Evolutionary conservation across 2,113 vertebrate genomes (phyloP).

Genomic region (Tychaedon coryphoeus): DNA sequence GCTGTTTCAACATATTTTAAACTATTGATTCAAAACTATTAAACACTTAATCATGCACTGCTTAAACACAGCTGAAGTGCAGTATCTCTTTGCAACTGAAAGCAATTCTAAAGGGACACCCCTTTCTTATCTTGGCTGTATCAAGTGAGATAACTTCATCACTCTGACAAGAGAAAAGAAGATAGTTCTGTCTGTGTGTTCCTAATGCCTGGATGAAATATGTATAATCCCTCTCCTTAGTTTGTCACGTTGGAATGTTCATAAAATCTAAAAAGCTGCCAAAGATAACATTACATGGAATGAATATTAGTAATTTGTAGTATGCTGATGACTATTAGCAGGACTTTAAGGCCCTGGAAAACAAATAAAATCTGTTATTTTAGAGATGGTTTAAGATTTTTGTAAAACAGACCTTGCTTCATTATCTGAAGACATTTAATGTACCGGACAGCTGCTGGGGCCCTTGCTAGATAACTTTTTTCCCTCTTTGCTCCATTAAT

Average conservation of each 20-base stretch:
- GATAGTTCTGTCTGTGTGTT: background rate
- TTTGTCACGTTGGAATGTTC: background rate
- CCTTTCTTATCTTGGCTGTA: constrained; percentile 10
- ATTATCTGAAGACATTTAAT: background rate
- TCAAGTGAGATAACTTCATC: background rate
- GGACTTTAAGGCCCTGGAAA: background rate
- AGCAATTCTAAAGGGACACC: background rate
- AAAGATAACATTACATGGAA: background rate
- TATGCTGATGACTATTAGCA: background rate
- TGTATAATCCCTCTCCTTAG: background rate
- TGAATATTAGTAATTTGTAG: background rate
- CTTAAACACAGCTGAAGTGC: background rate
- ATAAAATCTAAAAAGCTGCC: background rate
- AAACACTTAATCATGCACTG: background rate
- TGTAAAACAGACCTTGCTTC: background rate
- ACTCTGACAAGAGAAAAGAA: background rate
- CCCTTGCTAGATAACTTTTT: background rate
- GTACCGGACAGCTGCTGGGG: background rate
- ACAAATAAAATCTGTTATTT: background rate
- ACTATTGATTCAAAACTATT: background rate
- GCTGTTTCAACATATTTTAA: background rate
- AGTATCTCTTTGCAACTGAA: constrained; percentile 6
- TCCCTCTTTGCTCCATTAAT: background rate
- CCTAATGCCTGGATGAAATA: background rate
- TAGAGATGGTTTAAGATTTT: background rate